Evolutionary conservation across 64 coral and sea anemone genomes (phyloP).

Genomic region (Stichodactyla helianthus): DNA sequence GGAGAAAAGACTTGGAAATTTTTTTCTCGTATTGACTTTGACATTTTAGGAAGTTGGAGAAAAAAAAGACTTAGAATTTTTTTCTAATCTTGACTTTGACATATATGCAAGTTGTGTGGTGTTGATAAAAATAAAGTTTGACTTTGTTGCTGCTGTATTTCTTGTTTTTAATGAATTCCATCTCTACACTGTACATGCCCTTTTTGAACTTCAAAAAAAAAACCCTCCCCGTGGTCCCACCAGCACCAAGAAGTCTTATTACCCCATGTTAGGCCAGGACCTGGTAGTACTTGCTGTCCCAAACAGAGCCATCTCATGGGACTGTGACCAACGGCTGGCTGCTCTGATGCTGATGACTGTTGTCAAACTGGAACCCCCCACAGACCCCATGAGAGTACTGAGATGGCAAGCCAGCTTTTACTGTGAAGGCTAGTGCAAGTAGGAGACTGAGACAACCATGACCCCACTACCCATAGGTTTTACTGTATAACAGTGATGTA

Average conservation of each 20-base stretch:
- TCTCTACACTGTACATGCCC: background rate
- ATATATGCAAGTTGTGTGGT: background rate
- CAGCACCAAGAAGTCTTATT: slow-evolving; percentile 3
- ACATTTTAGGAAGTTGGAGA: background rate
- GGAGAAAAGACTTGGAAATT: background rate
- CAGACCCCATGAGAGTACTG: background rate
- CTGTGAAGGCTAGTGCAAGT: background rate
- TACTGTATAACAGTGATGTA: background rate
- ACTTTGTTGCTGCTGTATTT: background rate
- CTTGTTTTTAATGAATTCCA: background rate
- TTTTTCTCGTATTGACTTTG: background rate
- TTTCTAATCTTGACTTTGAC: background rate
- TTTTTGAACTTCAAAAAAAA: background rate
- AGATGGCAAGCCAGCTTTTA: background rate
- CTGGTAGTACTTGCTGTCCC: background rate
- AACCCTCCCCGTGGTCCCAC: background rate
- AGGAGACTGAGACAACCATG: background rate
- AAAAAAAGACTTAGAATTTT: too few species aligned
- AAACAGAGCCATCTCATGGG: background rate
- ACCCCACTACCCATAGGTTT: slow-evolving; percentile 2
- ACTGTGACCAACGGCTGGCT: background rate
- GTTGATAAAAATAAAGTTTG: background rate
- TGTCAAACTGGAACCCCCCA: background rate
- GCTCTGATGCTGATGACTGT: background rate
- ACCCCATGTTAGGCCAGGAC: slow-evolving; percentile 5